Evolutionary conservation across 2,888 invertebrate species (phyloP), one percentile per base, ranked within the genome.

Genomic region (Andrena fulva): DNA sequence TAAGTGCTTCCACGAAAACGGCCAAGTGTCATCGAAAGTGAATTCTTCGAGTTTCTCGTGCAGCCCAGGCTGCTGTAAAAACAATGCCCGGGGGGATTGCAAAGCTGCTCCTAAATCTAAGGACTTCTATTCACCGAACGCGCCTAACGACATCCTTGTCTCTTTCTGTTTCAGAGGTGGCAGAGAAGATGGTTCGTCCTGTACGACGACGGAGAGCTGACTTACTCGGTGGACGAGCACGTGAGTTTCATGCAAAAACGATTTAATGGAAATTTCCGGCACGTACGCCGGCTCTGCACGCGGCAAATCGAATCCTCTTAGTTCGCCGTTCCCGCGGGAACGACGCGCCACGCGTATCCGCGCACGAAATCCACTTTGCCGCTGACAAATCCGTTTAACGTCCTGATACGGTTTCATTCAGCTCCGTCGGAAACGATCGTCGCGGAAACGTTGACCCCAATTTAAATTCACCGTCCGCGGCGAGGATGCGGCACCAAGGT

Each of bases 181-280:
- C 99, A 99, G 95, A 96, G 99, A 93, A 96, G 99, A 93, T 99
- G 99, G 98, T 99, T 99, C 95, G 98, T 99, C 73, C 95, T 99
- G 74, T 99, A 98, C 95, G 99, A 99, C 95, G 99, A 99, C 94
- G 99, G 99, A 74, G 99, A 99, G 94, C 96, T 99, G 85, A 99
- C 98, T 70, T 99, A 99, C 95, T 98, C 99, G 63, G 97, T 99
- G 92, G 99, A 99, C 95, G 99, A 99, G 95, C 98, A 98, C 95
- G 99, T 99, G 95, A 98, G 98, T 97, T 85, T 54, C 59, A 20
- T 54, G 10, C 67, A 33, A 73, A 24, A 42, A 72, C 29, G 52
- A 42, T 68, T 81, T 69, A 54, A 68, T 62, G 29, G 6, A 74
- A 77, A 81, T 54, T 78, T 67, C 54, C 62, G 74, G 68, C 79